These are phyloP conservation scores for Sebastes diploproa DNA, from an alignment of 2,797 vertebrate genomes.

Conservation along the genomic window DNA sequence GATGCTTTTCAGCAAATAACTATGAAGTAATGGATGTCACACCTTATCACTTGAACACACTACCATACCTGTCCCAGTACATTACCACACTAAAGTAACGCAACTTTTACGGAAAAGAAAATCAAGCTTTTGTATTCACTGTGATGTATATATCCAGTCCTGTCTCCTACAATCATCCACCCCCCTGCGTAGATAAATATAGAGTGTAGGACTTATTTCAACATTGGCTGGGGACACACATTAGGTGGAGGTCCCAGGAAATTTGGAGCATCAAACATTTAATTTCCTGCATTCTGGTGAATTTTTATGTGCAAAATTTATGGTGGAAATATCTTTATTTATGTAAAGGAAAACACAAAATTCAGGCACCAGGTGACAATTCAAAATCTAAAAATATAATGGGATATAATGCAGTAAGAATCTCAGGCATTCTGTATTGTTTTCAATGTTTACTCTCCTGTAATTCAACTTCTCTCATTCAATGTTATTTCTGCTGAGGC, in stretches of 20 bases:
- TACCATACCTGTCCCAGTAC: background rate
- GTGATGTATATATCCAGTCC: background rate
- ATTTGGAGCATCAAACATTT: background rate
- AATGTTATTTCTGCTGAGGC: no score
- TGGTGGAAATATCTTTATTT: background rate
- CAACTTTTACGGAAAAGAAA: background rate
- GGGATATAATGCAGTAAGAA: no score
- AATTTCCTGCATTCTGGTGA: background rate
- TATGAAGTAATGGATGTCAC: no score
- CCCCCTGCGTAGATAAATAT: background rate
- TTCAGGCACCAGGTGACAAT: no score
- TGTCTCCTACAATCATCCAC: background rate
- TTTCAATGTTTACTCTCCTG: no score
- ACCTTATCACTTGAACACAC: background rate
- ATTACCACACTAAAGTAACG: background rate
- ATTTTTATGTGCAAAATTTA: background rate
- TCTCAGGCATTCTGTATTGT: no score
- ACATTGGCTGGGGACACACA: background rate
- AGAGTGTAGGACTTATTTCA: background rate
- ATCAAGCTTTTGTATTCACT: background rate
- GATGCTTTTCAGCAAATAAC: rapidly evolving
- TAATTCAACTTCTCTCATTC: no score
- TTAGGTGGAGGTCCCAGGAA: background rate
- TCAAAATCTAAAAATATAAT: no score
- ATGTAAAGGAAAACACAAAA: background rate